phyloP scores from a whole-genome alignment of 1,140 invertebrate genomes.

The Theocolax elegans region DNA sequence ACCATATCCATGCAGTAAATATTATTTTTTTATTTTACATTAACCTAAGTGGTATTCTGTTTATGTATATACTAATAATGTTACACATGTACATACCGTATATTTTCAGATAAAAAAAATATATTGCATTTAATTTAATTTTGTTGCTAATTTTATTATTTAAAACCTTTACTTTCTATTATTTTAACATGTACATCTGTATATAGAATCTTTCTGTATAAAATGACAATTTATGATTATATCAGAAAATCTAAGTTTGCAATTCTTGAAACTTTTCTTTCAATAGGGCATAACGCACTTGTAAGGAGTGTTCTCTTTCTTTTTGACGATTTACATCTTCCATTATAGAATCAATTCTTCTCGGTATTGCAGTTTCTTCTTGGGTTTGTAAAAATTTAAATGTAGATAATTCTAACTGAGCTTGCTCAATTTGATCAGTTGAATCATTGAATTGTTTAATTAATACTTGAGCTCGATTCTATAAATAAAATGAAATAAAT shows the following conservation, averaged over 20 bases:
- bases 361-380: slow-evolving; percentile 90
- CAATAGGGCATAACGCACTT: slow-evolving; percentile 81
- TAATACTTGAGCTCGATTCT: slow-evolving; percentile 85
- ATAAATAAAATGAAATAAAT: slow-evolving; percentile 40
- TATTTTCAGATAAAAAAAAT: slow-evolving; percentile 1
- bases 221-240: not conserved
- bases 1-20: no score
- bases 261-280: slow-evolving; percentile 70
- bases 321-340: slow-evolving; percentile 94
- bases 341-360: slow-evolving; percentile 86
- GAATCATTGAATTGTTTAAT: slow-evolving; percentile 91
- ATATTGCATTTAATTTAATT: slow-evolving; percentile 11
- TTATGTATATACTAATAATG: no score
- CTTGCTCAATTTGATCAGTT: slow-evolving; percentile 90
- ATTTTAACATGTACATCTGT: slow-evolving; percentile 7
- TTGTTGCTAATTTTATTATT: slow-evolving; percentile 10
- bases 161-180: slow-evolving; percentile 3
- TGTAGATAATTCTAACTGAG: slow-evolving; percentile 88
- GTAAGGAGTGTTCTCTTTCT: slow-evolving; percentile 88
- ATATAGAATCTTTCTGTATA: slow-evolving; percentile 4
- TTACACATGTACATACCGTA: no score
- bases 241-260: not conserved
- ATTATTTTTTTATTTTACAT: no score
- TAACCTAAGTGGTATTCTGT: no score
- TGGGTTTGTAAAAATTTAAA: slow-evolving; percentile 92